phyloP scores from a whole-genome alignment of 2,888 invertebrate species.

The Erebia ligea region DNA sequence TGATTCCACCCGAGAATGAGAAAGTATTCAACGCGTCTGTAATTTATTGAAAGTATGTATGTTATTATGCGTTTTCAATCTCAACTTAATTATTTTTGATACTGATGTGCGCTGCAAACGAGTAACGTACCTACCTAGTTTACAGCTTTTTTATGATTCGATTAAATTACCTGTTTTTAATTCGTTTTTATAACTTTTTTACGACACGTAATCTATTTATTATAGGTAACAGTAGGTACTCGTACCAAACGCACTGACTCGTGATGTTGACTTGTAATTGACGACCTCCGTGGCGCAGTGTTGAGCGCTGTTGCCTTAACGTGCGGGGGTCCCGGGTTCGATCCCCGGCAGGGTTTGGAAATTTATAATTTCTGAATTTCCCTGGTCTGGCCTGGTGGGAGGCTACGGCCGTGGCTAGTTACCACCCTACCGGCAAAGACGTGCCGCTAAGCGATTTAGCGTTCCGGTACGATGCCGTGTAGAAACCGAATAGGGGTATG shows the following conservation, averaged over 20 bases:
- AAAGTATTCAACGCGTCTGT: not conserved
- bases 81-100: not conserved
- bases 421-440: too few relatives aligned
- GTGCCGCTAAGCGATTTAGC: too few relatives aligned
- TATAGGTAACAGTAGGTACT: conserved; percentile 12
- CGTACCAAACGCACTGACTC: conserved; percentile 17
- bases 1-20: not conserved
- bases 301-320: too few relatives aligned
- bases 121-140: not conserved
- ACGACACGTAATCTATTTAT: conserved; percentile 37
- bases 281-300: too few relatives aligned
- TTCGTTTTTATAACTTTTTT: conserved; percentile 40
- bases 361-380: too few relatives aligned
- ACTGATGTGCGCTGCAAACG: not conserved
- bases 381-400: too few relatives aligned
- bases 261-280: not conserved
- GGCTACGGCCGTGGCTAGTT: too few relatives aligned
- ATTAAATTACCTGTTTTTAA: conserved; percentile 37
- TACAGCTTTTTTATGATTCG: conserved; percentile 30
- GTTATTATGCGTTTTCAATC: not conserved
- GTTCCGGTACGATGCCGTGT: too few relatives aligned
- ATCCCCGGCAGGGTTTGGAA: too few relatives aligned
- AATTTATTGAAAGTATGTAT: not conserved
- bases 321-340: too few relatives aligned
- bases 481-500: too few relatives aligned